phyloP scores from a whole-genome alignment of 2,888 invertebrate genomes.

The Hirtodrosophila confusa region DNA sequence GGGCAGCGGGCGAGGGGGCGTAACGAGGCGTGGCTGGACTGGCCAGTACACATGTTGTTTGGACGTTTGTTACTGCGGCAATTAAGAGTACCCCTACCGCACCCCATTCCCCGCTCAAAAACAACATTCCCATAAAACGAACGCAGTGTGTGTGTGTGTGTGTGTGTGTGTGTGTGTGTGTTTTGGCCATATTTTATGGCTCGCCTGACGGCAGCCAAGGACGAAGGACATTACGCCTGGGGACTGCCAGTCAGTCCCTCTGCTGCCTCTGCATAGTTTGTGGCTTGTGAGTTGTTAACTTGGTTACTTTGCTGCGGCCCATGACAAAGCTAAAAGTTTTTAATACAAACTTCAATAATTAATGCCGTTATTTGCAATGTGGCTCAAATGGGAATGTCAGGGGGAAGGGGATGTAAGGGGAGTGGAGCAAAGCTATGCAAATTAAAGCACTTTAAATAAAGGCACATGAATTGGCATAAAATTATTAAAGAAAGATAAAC shows the following conservation, averaged over 20 bases:
- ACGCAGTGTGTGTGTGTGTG: constrained; percentile 15
- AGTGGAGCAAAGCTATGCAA: constrained; percentile 1
- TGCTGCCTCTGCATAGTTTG: constrained; percentile 33
- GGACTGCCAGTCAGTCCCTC: constrained; percentile 29
- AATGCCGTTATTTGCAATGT: constrained; percentile 47
- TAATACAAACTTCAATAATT: constrained; percentile 66
- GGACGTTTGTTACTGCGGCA: constrained; percentile 66
- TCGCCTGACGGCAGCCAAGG: constrained; percentile 51
- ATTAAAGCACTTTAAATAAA: too few species aligned
- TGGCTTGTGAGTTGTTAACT: constrained; percentile 43
- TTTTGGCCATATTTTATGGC: constrained; percentile 69
- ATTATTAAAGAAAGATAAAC: too few species aligned
- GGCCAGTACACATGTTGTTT: constrained; percentile 51
- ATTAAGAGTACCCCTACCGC: constrained; percentile 47
- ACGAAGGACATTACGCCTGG: constrained; percentile 65
- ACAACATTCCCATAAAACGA: constrained; percentile 64
- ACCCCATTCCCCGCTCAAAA: constrained; percentile 14
- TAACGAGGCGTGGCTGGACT: constrained; percentile 34
- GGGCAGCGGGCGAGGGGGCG: constrained; percentile 6
- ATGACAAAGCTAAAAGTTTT: constrained; percentile 57
- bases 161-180: constrained; percentile 22
- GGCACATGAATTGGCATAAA: constrained; percentile 1
- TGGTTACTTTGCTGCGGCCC: constrained; percentile 34
- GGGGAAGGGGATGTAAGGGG: too few species aligned
- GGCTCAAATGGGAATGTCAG: neutral